Evolutionary conservation across 2,888 invertebrate species (phyloP), one percentile per base, ranked within the genome.

Genomic region (Synanthedon vespiformis): DNA sequence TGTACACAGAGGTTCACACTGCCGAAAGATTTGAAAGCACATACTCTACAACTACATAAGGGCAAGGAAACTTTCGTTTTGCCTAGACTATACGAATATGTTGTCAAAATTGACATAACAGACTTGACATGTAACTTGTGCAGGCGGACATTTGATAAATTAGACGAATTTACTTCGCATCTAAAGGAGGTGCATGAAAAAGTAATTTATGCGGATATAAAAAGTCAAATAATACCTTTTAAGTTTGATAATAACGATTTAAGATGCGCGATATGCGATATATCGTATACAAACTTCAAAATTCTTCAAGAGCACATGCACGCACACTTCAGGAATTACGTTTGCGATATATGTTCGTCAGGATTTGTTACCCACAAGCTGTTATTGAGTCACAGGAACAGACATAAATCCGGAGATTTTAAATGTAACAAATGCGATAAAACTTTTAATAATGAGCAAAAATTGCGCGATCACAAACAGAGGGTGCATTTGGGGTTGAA

Each of bases 401-500:
- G 61, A 10, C 72, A 72, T 48, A 57, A 54, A 0, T 51, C 53
- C 10, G 68, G 80, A 56, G 57, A 75, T 63, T 78, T 73, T 55
- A 77, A 78, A 60, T 87, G 86, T 57, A 73, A 74, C 13, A 67
- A 78, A 48, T 87, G 87, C 57, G 68, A 70, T 1, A 84, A 84
- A 61, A 70, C 70, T 0, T 87, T 82, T 57, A 68, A 66, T 2
- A 68, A 74, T 22, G 76, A 65, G 18, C 60, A 60, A 22, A 65
- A 67, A 49, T 54, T 61, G 40, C 54, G 58, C 5, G 56, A 67
- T 41, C 75, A 74, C 54, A 62, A 64, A 40, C 64, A 67, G 34
- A 59, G 63, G n/a, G 62, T 69, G 34, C 69, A 71, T 52, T 53
- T 67, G 12, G 68, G 70, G 0, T 54, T 65, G 8, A 67, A 67